Evolutionary conservation across 2,888 invertebrate genomes (phyloP).

Genomic region (Apomyelois bistriatella): DNA sequence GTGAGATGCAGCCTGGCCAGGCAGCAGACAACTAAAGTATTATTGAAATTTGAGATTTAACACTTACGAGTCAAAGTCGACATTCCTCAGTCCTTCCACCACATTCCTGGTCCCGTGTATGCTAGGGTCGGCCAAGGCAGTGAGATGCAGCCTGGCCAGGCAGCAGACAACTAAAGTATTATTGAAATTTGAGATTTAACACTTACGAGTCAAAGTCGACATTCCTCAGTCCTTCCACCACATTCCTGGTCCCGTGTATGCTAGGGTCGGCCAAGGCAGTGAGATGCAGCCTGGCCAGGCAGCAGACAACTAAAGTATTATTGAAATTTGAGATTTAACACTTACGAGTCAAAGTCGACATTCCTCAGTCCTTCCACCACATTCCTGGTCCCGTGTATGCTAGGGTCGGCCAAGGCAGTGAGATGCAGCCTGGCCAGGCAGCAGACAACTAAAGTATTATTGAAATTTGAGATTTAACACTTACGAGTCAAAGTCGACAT

Average conservation of each 20-base stretch:
- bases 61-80: slow-evolving; percentile 87
- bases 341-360: slow-evolving; percentile 89
- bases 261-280: slow-evolving; percentile 92
- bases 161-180: slow-evolving; percentile 96
- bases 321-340: too few relatives aligned
- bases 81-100: slow-evolving; percentile 85
- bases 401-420: slow-evolving; percentile 91
- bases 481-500: slow-evolving; percentile 90
- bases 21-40: slow-evolving; percentile 87
- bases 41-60: too few relatives aligned
- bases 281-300: slow-evolving; percentile 83
- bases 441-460: too few relatives aligned
- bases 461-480: background rate
- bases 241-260: slow-evolving; percentile 89
- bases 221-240: slow-evolving; percentile 85
- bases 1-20: slow-evolving; percentile 83
- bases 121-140: slow-evolving; percentile 92
- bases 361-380: slow-evolving; percentile 86
- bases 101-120: slow-evolving; percentile 91
- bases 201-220: slow-evolving; percentile 89
- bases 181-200: too few relatives aligned
- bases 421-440: slow-evolving; percentile 83
- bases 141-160: slow-evolving; percentile 82
- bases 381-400: slow-evolving; percentile 89
- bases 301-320: slow-evolving; percentile 88